Base-by-base conservation (phyloP, 2,888 invertebrate genomes). In the Microlaimidae sp. region DNA sequence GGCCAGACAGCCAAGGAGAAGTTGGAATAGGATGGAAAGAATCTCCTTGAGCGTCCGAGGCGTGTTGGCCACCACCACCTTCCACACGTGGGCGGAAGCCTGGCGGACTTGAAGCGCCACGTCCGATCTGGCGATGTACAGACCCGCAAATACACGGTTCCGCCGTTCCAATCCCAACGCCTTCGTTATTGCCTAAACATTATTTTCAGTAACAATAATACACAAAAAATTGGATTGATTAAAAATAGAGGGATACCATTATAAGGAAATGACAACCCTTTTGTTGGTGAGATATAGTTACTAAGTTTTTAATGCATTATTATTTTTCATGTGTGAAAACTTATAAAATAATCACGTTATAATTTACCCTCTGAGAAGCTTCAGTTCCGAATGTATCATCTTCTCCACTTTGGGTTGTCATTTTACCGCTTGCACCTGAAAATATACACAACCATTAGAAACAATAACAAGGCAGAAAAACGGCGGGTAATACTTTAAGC, bases 341-440 rank as follows among this genome's bases (percentile, higher is more conserved):
- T n/a, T n/a, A n/a, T n/a, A n/a, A n/a, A n/a, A n/a, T n/a, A n/a
- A n/a, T n/a, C n/a, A n/a, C n/a, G n/a, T n/a, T n/a, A n/a, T n/a
- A n/a, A n/a, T n/a, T n/a, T 28, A 41, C 43, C n/a, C 10, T 70
- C 67, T 90, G 89, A 1, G 89, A 89, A 69, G 85, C 86, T 70
- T 92, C 92, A 0, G 95, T 95, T 56, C 95, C 97, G 72, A 97
- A 93, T 73, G 95, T 97, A 70, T 97, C 97, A 70, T 97, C 97
- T 71, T 97, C 95, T 0, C 90, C 90, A 0, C 90, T 92, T 74
- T 93, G 92, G 0, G 95, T 95, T 32, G 89, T 89, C 92, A 95
- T 95, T 76, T 97, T 97, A 52, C 95, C 95, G 27, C 90, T 85
- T 1, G 97, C 93, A 49, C 77, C 75, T 73, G 63, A 43, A n/a